Evolutionary conservation across 2,113 vertebrate species (phyloP).

Genomic region (Lophochroa leadbeateri): DNA sequence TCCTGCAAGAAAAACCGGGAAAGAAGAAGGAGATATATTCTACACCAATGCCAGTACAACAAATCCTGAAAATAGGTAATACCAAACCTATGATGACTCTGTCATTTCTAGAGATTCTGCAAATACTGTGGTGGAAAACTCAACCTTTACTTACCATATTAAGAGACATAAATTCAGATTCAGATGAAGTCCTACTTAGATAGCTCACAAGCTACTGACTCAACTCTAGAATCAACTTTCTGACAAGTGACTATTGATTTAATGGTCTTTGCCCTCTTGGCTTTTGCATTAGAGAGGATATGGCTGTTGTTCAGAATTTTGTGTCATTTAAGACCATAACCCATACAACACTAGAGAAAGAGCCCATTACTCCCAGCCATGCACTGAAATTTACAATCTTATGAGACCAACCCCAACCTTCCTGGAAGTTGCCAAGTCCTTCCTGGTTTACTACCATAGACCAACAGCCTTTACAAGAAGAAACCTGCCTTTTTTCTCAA

Average conservation of each 20-base stretch:
- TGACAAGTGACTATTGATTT: not conserved
- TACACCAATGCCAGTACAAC: not conserved
- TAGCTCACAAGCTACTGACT: not conserved
- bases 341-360: not conserved
- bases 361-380: not conserved
- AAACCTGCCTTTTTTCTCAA: not conserved
- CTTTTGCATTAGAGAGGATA: not conserved
- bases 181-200: not conserved
- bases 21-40: not conserved
- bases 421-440: not conserved
- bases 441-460: not conserved
- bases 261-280: not conserved
- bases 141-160: not conserved
- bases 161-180: not conserved
- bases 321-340: not conserved
- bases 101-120: not conserved
- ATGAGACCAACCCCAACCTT: not conserved
- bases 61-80: not conserved
- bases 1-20: conserved; percentile 64
- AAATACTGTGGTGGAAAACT: fast-evolving
- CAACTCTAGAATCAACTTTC: not conserved
- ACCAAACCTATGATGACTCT: not conserved
- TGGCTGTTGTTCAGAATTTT: not conserved
- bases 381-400: not conserved
- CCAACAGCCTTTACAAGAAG: not conserved